A percentile compares a stretch with the other conserved stretches of the same genome.
These are phyloP conservation scores for Drosophila eugracilis DNA, from an alignment of 1,140 invertebrate genomes.

Conservation along the genomic window DNA sequence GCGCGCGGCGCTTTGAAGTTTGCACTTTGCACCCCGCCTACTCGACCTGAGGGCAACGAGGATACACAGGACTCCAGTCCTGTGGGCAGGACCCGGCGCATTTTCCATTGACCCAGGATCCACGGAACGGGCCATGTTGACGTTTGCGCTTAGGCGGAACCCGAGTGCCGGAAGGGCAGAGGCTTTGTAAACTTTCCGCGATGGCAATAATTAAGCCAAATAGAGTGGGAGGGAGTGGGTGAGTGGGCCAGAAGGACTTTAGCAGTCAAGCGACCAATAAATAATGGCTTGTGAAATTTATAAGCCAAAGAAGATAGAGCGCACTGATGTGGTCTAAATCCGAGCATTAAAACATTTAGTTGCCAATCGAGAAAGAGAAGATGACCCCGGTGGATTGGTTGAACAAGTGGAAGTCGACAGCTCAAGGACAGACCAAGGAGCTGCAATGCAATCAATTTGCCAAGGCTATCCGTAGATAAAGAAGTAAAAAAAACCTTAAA, in stretches of 20 bases:
- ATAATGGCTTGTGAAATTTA: constrained; percentile 55
- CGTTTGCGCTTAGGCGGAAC: constrained; percentile 65
- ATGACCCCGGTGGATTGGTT: constrained; percentile 8
- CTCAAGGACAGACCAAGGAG: constrained; percentile 47
- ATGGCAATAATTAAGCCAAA: constrained; percentile 67
- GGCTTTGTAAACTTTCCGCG: constrained; percentile 68
- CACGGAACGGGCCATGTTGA: constrained; percentile 50
- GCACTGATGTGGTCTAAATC: constrained; percentile 50
- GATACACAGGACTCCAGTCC: not conserved
- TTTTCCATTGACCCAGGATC: constrained; percentile 46
- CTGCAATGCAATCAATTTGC: constrained; percentile 13
- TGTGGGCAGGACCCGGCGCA: constrained; percentile 19
- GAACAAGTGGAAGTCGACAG: constrained; percentile 45
- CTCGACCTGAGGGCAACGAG: not conserved
- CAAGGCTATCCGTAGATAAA: constrained; percentile 31
- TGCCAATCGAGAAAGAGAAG: constrained; percentile 43
- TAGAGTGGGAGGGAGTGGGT: constrained; percentile 28
- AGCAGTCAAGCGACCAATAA: constrained; percentile 43
- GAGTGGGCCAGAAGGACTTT: constrained; percentile 16
- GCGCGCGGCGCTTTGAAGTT: constrained; percentile 72
- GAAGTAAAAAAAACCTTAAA: constrained; percentile 52
- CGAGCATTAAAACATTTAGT: constrained; percentile 67
- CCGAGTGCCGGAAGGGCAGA: constrained; percentile 54
- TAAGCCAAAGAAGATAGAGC: constrained; percentile 33
- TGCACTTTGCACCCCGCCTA: constrained; percentile 67